Percentiles rank a stretch among this genome's conserved stretches.
phyloP scores from a whole-genome alignment of 2,888 invertebrate genomes.

The Pimpla rufipes region DNA sequence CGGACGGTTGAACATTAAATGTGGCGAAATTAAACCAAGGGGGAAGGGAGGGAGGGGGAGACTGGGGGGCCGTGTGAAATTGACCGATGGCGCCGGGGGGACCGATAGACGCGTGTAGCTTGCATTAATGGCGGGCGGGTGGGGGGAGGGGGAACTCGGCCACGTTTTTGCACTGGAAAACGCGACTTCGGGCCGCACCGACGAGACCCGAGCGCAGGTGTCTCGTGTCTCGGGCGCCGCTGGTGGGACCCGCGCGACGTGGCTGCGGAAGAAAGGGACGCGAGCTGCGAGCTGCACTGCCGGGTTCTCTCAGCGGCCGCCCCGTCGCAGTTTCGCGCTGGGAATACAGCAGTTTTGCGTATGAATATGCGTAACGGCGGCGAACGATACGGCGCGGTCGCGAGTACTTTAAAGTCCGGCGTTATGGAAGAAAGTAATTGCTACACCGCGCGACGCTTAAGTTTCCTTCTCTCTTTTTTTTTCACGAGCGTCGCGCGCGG shows the following conservation, averaged over 20 bases:
- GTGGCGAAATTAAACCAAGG: constrained; percentile 31
- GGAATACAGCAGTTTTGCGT: constrained; percentile 3
- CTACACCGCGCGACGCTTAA: constrained; percentile 5
- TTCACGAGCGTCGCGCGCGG: background rate
- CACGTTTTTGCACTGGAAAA: constrained; percentile 12
- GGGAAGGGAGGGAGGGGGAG: too few relatives aligned
- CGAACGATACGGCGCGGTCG: background rate
- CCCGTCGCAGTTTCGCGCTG: background rate
- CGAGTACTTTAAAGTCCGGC: background rate
- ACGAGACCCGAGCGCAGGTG: constrained; percentile 12
- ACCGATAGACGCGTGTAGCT: background rate
- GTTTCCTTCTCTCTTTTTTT: too few relatives aligned
- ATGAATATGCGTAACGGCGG: background rate
- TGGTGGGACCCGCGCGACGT: background rate
- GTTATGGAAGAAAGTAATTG: constrained; percentile 11
- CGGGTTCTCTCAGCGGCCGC: too few relatives aligned
- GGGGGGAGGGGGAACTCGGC: background rate
- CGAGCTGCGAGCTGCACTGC: background rate
- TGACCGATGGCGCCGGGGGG: constrained; percentile 40
- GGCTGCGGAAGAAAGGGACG: background rate
- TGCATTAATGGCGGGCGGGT: background rate
- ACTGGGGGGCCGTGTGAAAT: background rate
- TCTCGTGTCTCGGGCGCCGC: background rate
- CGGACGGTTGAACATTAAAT: constrained; percentile 28
- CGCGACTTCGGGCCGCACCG: constrained; percentile 19